A percentile compares a stretch with the other conserved stretches of the same genome.
Conservation (phyloP, 2,888 invertebrate genomes). For the Drosophila helvetica region DNA sequence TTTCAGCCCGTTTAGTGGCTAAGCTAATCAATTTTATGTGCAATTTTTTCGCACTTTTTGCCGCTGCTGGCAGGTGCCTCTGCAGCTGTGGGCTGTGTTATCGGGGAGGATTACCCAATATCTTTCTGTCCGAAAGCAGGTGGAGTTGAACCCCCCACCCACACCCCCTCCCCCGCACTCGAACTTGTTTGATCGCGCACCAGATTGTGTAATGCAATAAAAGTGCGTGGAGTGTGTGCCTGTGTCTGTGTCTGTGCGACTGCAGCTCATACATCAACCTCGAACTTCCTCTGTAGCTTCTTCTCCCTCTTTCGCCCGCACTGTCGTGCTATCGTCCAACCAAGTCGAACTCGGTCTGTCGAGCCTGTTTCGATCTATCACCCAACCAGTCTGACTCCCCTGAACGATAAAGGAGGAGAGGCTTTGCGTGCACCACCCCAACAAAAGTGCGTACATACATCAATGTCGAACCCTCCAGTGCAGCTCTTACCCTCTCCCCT, state of each 20-base stretch:
- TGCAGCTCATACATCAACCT: slow-evolving; percentile 8
- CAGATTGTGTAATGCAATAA: slow-evolving; percentile 51
- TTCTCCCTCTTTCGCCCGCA: neutral
- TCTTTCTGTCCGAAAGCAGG: slow-evolving; percentile 37
- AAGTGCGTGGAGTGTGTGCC: slow-evolving; percentile 53
- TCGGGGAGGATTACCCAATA: slow-evolving; percentile 54
- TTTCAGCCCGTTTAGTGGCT: slow-evolving; percentile 47
- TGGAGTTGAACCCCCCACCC: slow-evolving; percentile 7
- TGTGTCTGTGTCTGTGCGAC: neutral
- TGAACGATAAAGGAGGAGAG: neutral
- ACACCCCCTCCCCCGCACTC: slow-evolving; percentile 2
- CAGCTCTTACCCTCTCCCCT: neutral
- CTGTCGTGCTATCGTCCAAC: no score
- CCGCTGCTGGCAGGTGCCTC: neutral
- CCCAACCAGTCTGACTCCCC: neutral
- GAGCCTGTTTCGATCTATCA: neutral
- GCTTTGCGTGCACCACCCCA: neutral
- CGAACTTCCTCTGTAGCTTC: slow-evolving; percentile 1
- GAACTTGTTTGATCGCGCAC: slow-evolving; percentile 5
- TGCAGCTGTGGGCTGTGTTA: slow-evolving; percentile 25
- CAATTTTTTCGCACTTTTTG: slow-evolving; percentile 22
- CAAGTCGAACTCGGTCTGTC: neutral
- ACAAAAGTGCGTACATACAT: neutral
- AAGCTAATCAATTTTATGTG: slow-evolving; percentile 66
- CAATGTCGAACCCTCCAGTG: neutral